phyloP scores from a whole-genome alignment of 2,888 invertebrate genomes.

The Nymphalis urticae region DNA sequence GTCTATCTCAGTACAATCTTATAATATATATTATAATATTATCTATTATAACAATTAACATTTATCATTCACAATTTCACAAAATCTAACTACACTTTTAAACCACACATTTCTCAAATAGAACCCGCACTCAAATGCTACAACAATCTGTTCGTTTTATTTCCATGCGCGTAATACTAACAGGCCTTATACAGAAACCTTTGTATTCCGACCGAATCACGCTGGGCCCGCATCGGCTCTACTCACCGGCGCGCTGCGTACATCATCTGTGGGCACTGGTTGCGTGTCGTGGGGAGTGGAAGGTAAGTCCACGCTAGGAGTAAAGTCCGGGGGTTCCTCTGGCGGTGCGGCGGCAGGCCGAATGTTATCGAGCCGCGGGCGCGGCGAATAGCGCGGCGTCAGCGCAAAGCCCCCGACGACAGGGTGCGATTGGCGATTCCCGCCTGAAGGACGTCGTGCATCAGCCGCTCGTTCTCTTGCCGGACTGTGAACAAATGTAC shows the following conservation, averaged over 20 bases:
- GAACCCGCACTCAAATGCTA: slow-evolving; percentile 10
- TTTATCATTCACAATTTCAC: slow-evolving; percentile 72
- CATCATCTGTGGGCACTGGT: slow-evolving; percentile 39
- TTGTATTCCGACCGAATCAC: slow-evolving; percentile 50
- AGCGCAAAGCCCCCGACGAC: slow-evolving; percentile 79
- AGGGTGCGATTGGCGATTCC: slow-evolving; percentile 81
- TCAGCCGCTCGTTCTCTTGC: slow-evolving; percentile 93
- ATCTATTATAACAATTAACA: slow-evolving; percentile 67
- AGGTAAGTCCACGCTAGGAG: slow-evolving; percentile 40
- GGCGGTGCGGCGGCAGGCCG: slow-evolving; percentile 76
- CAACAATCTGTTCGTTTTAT: slow-evolving; percentile 17
- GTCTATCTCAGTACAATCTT: slow-evolving; percentile 32
- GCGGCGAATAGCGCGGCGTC: slow-evolving; percentile 80
- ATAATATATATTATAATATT: slow-evolving; percentile 14
- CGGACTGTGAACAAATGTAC: slow-evolving; percentile 86
- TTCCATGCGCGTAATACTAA: neutral
- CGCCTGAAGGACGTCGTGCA: slow-evolving; percentile 88
- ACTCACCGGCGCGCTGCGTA: slow-evolving; percentile 46
- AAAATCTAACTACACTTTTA: slow-evolving; percentile 69
- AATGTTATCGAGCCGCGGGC: slow-evolving; percentile 72
- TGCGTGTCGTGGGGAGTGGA: slow-evolving; percentile 32
- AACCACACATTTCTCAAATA: slow-evolving; percentile 42
- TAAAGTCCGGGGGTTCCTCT: slow-evolving; percentile 64
- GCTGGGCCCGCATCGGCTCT: slow-evolving; percentile 47
- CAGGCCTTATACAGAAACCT: slow-evolving; percentile 42